A percentile compares a stretch with the other conserved stretches of the same genome.
These are phyloP conservation scores for Gymnocephalus cernua DNA, from an alignment of 2,113 vertebrate genomes.

Conservation along the genomic window DNA sequence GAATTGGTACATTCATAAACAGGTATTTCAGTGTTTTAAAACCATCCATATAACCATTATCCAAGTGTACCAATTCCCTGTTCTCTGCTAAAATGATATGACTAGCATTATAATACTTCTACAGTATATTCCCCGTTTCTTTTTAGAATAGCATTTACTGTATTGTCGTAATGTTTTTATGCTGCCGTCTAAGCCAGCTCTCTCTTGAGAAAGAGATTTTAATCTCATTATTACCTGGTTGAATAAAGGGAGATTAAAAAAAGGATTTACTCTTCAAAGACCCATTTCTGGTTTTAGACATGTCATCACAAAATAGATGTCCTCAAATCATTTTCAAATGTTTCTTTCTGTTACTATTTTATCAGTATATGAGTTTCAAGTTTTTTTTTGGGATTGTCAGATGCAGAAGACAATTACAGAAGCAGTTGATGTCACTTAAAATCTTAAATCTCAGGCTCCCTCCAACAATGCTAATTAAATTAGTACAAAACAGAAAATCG, in stretches of 20 bases:
- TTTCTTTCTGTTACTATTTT: slow-evolving; percentile 47
- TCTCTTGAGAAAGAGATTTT: not conserved
- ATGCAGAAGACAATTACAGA: too few relatives aligned
- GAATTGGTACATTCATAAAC: not conserved
- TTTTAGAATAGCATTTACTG: not conserved
- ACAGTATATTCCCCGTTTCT: too few relatives aligned
- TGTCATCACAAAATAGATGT: slow-evolving; percentile 32
- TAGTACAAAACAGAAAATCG: too few relatives aligned
- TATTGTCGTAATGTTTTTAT: not conserved
- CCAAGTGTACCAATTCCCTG: too few relatives aligned
- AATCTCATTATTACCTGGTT: not conserved
- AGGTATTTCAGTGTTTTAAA: not conserved
- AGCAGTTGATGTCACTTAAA: too few relatives aligned
- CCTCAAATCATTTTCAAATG: slow-evolving; percentile 48
- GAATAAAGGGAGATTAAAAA: not conserved
- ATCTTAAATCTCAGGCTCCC: too few relatives aligned
- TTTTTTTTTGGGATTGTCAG: too few relatives aligned
- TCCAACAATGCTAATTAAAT: too few relatives aligned
- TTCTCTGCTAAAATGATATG: too few relatives aligned
- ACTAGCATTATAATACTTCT: too few relatives aligned
- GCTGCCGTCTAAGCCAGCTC: not conserved
- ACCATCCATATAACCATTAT: not conserved
- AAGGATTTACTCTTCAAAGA: slow-evolving; percentile 12
- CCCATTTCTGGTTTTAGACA: slow-evolving; percentile 12
- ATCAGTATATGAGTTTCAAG: not conserved